A percentile compares a stretch with the other conserved stretches of the same genome.
phyloP scores from a whole-genome alignment of 2,113 vertebrate genomes.

The Clarias macrocephalus region DNA sequence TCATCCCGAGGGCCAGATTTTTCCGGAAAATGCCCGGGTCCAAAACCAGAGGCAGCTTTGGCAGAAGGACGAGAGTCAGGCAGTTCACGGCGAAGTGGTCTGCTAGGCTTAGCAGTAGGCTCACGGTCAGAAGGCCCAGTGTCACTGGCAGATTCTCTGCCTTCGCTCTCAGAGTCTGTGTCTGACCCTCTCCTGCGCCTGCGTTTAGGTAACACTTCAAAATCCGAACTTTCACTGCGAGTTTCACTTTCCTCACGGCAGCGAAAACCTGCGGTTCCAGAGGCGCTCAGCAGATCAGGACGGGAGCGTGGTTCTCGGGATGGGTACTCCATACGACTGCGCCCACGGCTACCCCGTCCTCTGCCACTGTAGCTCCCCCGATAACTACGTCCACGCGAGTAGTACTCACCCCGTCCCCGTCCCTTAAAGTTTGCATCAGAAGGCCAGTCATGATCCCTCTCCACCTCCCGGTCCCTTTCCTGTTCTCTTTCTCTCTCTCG shows the following conservation, averaged over 20 bases:
- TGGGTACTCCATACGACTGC: slow-evolving; percentile 85
- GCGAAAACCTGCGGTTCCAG: slow-evolving; percentile 69
- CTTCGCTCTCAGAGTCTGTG: slow-evolving; percentile 95
- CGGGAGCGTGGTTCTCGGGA: slow-evolving; percentile 87
- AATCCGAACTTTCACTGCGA: slow-evolving; percentile 96
- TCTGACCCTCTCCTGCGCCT: slow-evolving; percentile 88
- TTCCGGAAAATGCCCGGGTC: slow-evolving; percentile 64
- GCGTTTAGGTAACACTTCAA: slow-evolving; percentile 93
- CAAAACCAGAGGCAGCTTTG: slow-evolving; percentile 63
- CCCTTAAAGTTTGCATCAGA: slow-evolving; percentile 86
- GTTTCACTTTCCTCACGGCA: slow-evolving; percentile 96
- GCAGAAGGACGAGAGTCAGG: slow-evolving; percentile 62
- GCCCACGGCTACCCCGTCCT: slow-evolving; percentile 84
- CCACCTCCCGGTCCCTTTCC: slow-evolving; percentile 66
- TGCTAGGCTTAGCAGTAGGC: slow-evolving; percentile 84
- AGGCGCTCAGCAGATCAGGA: slow-evolving; percentile 70
- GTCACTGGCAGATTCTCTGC: slow-evolving; percentile 92
- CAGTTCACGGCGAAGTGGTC: slow-evolving; percentile 69
- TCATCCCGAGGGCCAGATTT: slow-evolving; percentile 69
- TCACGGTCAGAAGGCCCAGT: slow-evolving; percentile 90
- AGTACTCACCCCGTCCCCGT: slow-evolving; percentile 93
- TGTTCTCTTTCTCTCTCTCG: slow-evolving; percentile 86
- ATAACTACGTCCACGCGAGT: slow-evolving; percentile 93
- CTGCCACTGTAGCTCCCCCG: slow-evolving; percentile 90
- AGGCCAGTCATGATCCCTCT: slow-evolving; percentile 90